These are phyloP conservation scores for Drosophila silvestris DNA, from an alignment of 2,888 invertebrate genomes.

Conservation along the genomic window DNA sequence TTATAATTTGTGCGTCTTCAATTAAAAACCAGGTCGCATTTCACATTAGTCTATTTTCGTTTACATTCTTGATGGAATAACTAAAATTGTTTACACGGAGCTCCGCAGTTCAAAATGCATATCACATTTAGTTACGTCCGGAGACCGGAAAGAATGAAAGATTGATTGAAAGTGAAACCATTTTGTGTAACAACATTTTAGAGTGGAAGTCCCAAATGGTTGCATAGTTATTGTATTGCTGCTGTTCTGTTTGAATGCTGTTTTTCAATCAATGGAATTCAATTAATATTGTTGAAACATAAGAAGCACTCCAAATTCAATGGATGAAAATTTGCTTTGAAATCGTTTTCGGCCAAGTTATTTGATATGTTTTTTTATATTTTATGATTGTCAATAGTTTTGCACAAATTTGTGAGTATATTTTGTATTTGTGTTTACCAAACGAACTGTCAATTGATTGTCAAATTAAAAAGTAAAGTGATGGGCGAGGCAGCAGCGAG, in stretches of 20 bases:
- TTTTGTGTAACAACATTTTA: slow-evolving; percentile 12
- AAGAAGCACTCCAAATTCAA: slow-evolving; percentile 22
- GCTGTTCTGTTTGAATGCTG: neutral
- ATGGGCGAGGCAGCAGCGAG: slow-evolving; percentile 19
- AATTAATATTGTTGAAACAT: slow-evolving; percentile 54
- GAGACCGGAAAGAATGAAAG: slow-evolving; percentile 12
- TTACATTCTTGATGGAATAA: slow-evolving; percentile 1
- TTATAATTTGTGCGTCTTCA: neutral
- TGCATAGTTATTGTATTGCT: slow-evolving; percentile 7
- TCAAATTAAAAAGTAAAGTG: slow-evolving; percentile 76
- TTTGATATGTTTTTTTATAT: slow-evolving; percentile 64
- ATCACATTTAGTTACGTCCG: slow-evolving; percentile 22
- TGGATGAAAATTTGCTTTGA: slow-evolving; percentile 41
- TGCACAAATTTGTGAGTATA: slow-evolving; percentile 54
- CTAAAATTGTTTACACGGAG: slow-evolving; percentile 3
- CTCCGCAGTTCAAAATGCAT: slow-evolving; percentile 5
- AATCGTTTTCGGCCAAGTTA: slow-evolving; percentile 59
- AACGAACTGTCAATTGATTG: slow-evolving; percentile 81
- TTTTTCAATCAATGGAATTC: slow-evolving; percentile 40
- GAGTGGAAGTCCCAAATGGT: slow-evolving; percentile 1
- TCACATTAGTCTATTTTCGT: neutral
- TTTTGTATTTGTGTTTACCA: slow-evolving; percentile 66
- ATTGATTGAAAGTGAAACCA: slow-evolving; percentile 15
- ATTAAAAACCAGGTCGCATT: neutral
- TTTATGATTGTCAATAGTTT: slow-evolving; percentile 61